phyloP scores from a whole-genome alignment of 2,113 vertebrate genomes.

The Sigmodon hispidus region DNA sequence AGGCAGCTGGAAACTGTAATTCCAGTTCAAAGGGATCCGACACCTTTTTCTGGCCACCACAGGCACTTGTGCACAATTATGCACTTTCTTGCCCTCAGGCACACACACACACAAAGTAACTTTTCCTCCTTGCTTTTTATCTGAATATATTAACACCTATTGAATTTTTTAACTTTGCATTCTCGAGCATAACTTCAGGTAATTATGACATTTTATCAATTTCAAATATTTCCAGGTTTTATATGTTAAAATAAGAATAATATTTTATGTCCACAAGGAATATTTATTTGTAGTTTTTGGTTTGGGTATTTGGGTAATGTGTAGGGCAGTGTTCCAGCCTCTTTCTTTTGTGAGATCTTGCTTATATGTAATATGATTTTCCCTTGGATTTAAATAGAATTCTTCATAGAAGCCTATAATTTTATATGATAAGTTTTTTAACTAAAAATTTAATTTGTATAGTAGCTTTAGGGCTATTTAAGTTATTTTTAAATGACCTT shows the following conservation, averaged over 20 bases:
- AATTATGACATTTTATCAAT: neutral
- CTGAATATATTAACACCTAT: neutral
- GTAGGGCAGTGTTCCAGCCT: neutral
- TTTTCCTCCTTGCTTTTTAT: neutral
- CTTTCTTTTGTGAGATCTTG: neutral
- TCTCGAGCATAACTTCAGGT: neutral
- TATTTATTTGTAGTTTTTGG: neutral
- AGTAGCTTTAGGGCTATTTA: neutral
- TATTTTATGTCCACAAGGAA: neutral
- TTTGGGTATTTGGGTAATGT: neutral
- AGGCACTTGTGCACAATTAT: neutral
- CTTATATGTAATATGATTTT: neutral
- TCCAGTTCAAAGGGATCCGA: neutral
- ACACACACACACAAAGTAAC: neutral
- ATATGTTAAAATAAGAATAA: slow-evolving; percentile 1
- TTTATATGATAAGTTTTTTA: neutral
- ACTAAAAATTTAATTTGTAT: slow-evolving; percentile 18
- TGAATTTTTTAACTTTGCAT: neutral
- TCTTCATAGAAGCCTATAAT: neutral
- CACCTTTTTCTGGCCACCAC: neutral
- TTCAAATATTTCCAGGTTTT: neutral
- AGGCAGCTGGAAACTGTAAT: neutral
- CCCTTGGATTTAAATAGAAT: neutral
- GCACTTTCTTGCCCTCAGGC: neutral
- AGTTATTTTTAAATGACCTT: neutral